Evolutionary conservation across 2,888 invertebrate genomes (phyloP).

Genomic region (Catocala sponsa): DNA sequence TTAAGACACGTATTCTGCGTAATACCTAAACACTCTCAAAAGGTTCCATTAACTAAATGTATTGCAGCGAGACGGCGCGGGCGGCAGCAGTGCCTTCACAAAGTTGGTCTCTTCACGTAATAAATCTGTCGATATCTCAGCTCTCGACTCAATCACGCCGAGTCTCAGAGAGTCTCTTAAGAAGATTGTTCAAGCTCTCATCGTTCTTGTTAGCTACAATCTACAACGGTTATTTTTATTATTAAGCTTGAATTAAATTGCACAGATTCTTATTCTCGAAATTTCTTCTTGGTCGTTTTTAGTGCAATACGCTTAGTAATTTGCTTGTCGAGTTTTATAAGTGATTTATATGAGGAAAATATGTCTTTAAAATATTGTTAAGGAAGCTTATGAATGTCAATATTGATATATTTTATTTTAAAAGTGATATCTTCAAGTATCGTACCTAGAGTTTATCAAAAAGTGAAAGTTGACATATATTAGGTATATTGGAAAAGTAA

Average conservation of each 20-base stretch:
- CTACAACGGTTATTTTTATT: constrained; percentile 56
- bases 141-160: constrained; percentile 56
- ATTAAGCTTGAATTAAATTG: constrained; percentile 48
- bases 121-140: constrained; percentile 54
- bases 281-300: constrained; percentile 3
- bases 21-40: background rate
- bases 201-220: constrained; percentile 58
- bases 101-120: constrained; percentile 45
- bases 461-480: too few relatives aligned
- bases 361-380: too few relatives aligned
- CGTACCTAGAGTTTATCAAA: too few relatives aligned
- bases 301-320: background rate
- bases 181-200: constrained; percentile 58
- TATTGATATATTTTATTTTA: too few relatives aligned
- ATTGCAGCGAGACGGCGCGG: constrained; percentile 6
- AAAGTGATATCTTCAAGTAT: too few relatives aligned
- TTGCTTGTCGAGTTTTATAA: too few relatives aligned
- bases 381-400: too few relatives aligned
- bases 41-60: constrained; percentile 7
- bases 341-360: too few relatives aligned
- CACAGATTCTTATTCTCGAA: constrained; percentile 39
- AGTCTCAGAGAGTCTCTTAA: constrained; percentile 48
- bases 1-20: background rate
- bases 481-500: too few relatives aligned
- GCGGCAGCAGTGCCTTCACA: constrained; percentile 7